Percentiles rank a stretch among this genome's conserved stretches.
phyloP scores from a whole-genome alignment of 2,113 vertebrate genomes.

The Fulmarus glacialis region DNA sequence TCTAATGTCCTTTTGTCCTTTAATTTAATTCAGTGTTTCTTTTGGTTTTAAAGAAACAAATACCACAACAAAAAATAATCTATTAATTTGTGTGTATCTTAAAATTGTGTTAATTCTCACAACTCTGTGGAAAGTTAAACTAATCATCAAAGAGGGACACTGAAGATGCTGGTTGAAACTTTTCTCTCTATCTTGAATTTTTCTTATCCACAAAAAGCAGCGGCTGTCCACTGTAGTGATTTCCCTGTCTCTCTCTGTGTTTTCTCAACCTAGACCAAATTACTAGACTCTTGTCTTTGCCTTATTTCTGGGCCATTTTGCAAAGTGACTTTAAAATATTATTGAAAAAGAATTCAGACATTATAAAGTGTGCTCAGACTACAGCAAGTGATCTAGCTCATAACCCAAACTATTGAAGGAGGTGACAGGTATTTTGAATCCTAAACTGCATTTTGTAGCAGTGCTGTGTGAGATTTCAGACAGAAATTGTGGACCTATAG shows the following conservation, averaged over 20 bases:
- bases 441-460: neutral
- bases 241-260: neutral
- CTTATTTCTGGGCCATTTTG: neutral
- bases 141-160: neutral
- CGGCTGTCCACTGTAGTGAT: neutral
- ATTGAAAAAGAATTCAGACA: neutral
- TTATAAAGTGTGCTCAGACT: neutral
- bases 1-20: neutral
- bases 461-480: neutral
- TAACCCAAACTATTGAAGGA: neutral
- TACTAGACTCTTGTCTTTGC: neutral
- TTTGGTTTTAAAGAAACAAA: neutral
- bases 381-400: neutral
- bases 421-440: neutral
- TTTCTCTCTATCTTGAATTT: neutral
- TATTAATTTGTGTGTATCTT: neutral
- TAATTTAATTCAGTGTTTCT: neutral
- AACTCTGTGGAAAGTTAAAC: neutral
- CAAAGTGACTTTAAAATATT: neutral
- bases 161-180: neutral
- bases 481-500: neutral
- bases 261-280: neutral
- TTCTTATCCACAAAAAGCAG: neutral
- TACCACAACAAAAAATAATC: neutral
- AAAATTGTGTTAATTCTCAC: neutral